These are phyloP conservation scores for Clarias gariepinus DNA, from an alignment of 2,113 vertebrate species.

Conservation along the genomic window DNA sequence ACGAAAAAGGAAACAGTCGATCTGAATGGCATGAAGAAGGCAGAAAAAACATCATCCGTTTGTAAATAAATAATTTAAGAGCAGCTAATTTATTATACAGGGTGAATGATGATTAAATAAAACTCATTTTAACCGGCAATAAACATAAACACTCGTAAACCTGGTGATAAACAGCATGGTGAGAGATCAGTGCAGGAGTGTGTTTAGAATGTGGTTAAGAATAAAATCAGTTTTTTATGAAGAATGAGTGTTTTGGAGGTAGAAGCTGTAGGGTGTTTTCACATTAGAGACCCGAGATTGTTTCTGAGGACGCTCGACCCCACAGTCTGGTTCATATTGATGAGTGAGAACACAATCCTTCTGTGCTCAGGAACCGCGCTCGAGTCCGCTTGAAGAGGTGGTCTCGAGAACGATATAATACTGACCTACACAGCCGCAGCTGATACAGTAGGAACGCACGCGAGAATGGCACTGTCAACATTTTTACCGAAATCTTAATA, in stretches of 20 bases:
- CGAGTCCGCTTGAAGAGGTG: too few relatives aligned
- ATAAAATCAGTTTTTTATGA: neutral
- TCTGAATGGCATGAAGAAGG: neutral
- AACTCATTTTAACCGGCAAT: neutral
- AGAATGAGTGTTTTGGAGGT: neutral
- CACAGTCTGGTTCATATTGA: too few relatives aligned
- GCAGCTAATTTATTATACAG: neutral
- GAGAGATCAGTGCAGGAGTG: neutral
- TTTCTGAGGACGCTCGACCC: too few relatives aligned
- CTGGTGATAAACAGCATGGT: neutral
- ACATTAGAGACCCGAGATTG: too few relatives aligned
- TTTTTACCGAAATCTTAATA: too few relatives aligned
- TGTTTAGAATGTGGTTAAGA: neutral
- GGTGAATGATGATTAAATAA: neutral
- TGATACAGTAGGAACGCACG: too few relatives aligned
- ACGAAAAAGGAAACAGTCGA: neutral
- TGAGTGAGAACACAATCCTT: too few relatives aligned
- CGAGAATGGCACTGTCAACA: too few relatives aligned
- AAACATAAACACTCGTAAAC: neutral
- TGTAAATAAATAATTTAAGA: neutral
- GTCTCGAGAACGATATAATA: too few relatives aligned
- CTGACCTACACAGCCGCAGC: too few relatives aligned
- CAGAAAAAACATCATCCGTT: neutral
- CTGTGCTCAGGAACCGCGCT: too few relatives aligned
- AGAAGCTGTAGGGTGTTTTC: too few relatives aligned